phyloP scores from a whole-genome alignment of 2,888 invertebrate species.

The Clusia tigrina region DNA sequence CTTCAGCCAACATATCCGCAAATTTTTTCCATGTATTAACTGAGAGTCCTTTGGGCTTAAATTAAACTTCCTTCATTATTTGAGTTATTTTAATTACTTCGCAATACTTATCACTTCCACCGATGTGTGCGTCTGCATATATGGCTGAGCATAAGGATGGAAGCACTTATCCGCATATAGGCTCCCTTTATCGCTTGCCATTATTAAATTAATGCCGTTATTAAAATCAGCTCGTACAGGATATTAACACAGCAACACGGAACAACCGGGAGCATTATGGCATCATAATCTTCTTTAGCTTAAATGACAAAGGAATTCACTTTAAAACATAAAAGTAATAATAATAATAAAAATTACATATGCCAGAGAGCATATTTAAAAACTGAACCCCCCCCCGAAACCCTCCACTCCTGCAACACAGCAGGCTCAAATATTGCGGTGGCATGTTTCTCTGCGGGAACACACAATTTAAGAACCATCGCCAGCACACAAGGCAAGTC shows the following conservation, averaged over 20 bases:
- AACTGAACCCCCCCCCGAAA: not conserved
- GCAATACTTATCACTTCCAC: no score
- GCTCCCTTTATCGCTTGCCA: not conserved
- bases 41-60: no score
- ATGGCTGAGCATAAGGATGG: no score
- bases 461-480: no score
- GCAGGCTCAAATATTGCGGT: not conserved
- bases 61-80: no score
- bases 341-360: conserved; percentile 10
- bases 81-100: no score
- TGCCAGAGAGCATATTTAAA: not conserved
- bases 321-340: conserved; percentile 3
- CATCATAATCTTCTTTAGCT: not conserved
- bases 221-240: conserved; percentile 1
- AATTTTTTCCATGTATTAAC: no score
- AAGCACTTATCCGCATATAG: no score
- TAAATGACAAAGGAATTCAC: conserved; percentile 9
- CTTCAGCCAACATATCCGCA: no score
- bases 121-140: no score
- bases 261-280: not conserved
- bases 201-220: not conserved
- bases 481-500: no score
- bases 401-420: not conserved
- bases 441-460: not conserved
- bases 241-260: not conserved